phyloP scores from a whole-genome alignment of 2,113 vertebrate genomes.

The Megaceryle maxima region DNA sequence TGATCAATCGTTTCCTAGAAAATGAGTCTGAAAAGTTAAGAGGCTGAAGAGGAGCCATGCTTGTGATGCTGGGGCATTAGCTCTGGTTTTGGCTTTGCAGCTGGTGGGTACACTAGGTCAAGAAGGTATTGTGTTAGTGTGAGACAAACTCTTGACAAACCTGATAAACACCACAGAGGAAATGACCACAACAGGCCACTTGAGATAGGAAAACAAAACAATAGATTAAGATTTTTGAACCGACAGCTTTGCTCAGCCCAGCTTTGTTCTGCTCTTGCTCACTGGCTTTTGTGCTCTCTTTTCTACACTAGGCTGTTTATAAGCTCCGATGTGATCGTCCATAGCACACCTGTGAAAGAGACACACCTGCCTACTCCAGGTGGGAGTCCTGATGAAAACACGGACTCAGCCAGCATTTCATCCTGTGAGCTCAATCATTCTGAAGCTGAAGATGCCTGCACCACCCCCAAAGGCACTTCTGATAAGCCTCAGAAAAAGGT shows the following conservation, averaged over 20 bases:
- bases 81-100: neutral
- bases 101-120: neutral
- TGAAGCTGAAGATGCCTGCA: conserved; percentile 77
- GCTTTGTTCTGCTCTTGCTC: neutral
- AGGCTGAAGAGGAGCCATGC: fast-evolving
- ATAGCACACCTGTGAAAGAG: conserved; percentile 83
- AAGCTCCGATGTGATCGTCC: conserved; percentile 76
- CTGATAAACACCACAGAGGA: neutral
- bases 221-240: neutral
- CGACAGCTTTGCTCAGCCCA: neutral
- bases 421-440: conserved; percentile 89
- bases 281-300: neutral
- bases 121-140: neutral
- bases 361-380: conserved; percentile 79
- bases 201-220: neutral
- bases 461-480: conserved; percentile 70
- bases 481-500: conserved; percentile 86
- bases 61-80: neutral
- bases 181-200: neutral
- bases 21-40: neutral
- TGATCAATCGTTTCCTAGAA: neutral
- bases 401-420: conserved; percentile 90
- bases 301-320: conserved; percentile 80
- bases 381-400: conserved; percentile 91
- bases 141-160: neutral